phyloP scores from a whole-genome alignment of 2,888 invertebrate species.

The Camponotus fellah region DNA sequence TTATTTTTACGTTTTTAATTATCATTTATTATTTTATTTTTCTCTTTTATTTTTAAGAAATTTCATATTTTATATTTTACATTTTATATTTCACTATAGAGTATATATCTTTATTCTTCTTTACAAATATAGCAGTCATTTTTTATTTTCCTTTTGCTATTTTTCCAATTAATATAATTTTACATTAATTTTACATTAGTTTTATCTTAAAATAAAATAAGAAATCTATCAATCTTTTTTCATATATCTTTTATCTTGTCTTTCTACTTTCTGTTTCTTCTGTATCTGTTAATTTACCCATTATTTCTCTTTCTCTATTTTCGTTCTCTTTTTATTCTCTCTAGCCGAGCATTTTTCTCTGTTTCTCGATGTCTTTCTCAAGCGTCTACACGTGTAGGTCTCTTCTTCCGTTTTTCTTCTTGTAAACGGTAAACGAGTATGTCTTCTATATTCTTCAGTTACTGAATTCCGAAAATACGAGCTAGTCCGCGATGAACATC shows the following conservation, averaged over 20 bases:
- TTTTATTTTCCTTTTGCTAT: not conserved
- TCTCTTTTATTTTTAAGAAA: not conserved
- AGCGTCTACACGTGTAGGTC: conserved; percentile 62
- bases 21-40: not conserved
- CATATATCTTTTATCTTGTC: not conserved
- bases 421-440: conserved; percentile 44
- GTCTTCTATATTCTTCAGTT: conserved; percentile 80
- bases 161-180: not conserved
- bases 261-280: not conserved
- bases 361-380: conserved; percentile 31
- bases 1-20: too few relatives aligned
- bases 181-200: not conserved
- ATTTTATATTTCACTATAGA: not conserved
- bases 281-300: conserved; percentile 16
- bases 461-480: conserved; percentile 85
- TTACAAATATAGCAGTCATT: not conserved
- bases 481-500: conserved; percentile 38
- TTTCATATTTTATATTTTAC: too few relatives aligned
- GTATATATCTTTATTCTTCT: not conserved
- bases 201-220: not conserved
- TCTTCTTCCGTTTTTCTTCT: conserved; percentile 76
- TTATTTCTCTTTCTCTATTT: conserved; percentile 21
- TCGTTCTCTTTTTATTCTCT: conserved; percentile 11
- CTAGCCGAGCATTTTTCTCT: conserved; percentile 31
- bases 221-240: not conserved